Base-by-base conservation (phyloP, 2,888 invertebrate genomes). In the Mythimna loreyi region DNA sequence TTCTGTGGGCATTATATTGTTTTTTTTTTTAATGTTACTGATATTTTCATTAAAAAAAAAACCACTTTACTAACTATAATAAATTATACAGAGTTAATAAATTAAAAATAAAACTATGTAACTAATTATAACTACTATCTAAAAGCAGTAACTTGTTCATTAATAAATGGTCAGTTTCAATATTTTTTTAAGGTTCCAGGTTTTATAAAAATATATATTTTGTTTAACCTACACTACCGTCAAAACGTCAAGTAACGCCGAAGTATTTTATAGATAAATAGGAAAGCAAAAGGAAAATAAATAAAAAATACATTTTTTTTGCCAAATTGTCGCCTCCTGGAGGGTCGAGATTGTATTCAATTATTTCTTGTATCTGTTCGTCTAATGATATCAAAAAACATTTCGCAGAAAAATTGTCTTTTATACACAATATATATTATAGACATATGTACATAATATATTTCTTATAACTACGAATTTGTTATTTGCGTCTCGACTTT, bases 311-410 rank as follows among this genome's bases (percentile, higher is more conserved):
- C 40, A 16, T 64, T 62, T 75, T 67, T 70, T 60, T 53, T 16
- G 40, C 61, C 66, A 75, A 28, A 70, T 75, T 71, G 52, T 58
- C 45, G 77, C 67, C 69, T 69, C 84, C 73, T 61, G 69, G 74
- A 33, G 80, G 45, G 13, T 50, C 23, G 21, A 60, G 61, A 84
- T 82, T 71, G 76, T 67, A 71, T 71, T 69, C 59, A 78, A 74
- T 80, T 79, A 80, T 68, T 53, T 70, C 45, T 79, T 64, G 28
- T 74, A 40, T 55, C 16, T 40, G 40, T 47, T 60, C 43, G 19
- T 69, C 72, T 83, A 80, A 82, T 82, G 82, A 82, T 80, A 64
- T 62, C 72, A 25, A 67, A n/a, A 65, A 65, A 84, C 9, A 69
- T 74, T 77, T 74, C 72, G 61, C 1, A 53, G 69, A 78, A 75